Conservation (phyloP, 2,888 invertebrate genomes). For the Nephrotoma appendiculata region DNA sequence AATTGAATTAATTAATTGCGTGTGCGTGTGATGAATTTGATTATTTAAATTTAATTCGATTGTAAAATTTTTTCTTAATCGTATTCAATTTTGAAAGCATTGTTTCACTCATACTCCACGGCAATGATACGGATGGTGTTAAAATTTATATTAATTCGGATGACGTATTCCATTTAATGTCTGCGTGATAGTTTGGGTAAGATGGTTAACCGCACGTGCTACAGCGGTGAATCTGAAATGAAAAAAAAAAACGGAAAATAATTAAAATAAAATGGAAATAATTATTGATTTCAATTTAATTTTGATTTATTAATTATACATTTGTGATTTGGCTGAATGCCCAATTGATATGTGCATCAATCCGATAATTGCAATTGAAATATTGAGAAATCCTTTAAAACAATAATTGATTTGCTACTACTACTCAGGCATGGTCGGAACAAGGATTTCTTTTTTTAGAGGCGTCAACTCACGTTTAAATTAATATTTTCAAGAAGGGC, state of each 20-base stretch:
- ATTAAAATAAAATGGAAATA: too few species aligned
- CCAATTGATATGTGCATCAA: too few species aligned
- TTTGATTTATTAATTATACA: too few species aligned
- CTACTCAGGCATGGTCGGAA: too few species aligned
- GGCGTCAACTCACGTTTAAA: too few species aligned
- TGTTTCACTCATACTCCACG: not conserved
- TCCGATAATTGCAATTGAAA: too few species aligned
- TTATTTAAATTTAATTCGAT: not conserved
- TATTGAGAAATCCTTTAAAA: too few species aligned
- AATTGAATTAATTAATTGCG: not conserved
- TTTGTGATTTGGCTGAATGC: too few species aligned
- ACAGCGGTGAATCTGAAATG: not conserved
- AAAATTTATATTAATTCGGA: not conserved
- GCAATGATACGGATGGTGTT: not conserved
- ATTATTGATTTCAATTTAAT: too few species aligned
- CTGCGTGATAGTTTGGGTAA: not conserved
- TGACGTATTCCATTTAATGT: not conserved
- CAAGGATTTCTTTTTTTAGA: too few species aligned
- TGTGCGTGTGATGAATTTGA: not conserved
- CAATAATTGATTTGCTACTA: too few species aligned
- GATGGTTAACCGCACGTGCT: not conserved
- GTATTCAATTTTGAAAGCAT: not conserved
- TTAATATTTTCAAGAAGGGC: too few species aligned
- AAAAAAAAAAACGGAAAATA: not conserved
- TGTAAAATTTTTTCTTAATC: not conserved